These are phyloP conservation scores for Chiridota heheva DNA, from an alignment of 35 echinoderm and acorn worm genomes.

Conservation along the genomic window DNA sequence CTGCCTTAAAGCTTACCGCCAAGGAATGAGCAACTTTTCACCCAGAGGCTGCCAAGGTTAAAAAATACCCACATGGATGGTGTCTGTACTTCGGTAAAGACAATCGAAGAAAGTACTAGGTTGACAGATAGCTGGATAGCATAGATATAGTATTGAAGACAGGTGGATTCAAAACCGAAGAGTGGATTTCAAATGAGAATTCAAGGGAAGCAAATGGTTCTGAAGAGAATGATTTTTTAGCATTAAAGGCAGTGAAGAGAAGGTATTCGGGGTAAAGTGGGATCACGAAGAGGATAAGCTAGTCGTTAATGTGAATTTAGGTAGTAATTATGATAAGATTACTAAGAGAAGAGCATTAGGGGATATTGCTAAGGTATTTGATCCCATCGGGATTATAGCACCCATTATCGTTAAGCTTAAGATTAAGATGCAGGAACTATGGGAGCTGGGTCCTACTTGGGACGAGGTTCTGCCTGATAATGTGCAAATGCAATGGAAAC, in stretches of 20 bases:
- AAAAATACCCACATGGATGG: constrained; percentile 72
- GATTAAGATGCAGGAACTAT: constrained; percentile 32
- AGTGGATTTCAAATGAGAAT: constrained; percentile 50
- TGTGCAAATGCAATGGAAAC: constrained; percentile 12
- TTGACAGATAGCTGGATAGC: constrained; percentile 36
- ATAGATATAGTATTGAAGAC: constrained; percentile 40
- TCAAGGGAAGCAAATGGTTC: background rate
- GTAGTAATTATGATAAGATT: background rate
- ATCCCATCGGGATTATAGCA: constrained; percentile 28
- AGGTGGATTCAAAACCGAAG: constrained; percentile 66
- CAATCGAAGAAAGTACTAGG: constrained; percentile 11
- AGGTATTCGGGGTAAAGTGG: constrained; percentile 34
- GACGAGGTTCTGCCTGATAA: constrained; percentile 8
- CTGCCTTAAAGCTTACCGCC: constrained; percentile 50
- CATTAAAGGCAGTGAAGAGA: background rate
- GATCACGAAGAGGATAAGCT: constrained; percentile 4
- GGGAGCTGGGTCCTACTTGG: constrained; percentile 5
- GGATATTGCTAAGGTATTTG: constrained; percentile 25
- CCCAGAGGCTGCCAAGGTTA: constrained; percentile 32
- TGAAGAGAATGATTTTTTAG: background rate
- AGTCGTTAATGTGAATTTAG: background rate
- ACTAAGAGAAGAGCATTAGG: constrained; percentile 24
- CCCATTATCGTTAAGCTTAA: background rate
- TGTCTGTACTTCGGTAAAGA: constrained; percentile 44
- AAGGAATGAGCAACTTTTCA: constrained; percentile 4